These are phyloP conservation scores for Drosophila picticornis DNA, from an alignment of 2,888 invertebrate species.

Conservation along the genomic window DNA sequence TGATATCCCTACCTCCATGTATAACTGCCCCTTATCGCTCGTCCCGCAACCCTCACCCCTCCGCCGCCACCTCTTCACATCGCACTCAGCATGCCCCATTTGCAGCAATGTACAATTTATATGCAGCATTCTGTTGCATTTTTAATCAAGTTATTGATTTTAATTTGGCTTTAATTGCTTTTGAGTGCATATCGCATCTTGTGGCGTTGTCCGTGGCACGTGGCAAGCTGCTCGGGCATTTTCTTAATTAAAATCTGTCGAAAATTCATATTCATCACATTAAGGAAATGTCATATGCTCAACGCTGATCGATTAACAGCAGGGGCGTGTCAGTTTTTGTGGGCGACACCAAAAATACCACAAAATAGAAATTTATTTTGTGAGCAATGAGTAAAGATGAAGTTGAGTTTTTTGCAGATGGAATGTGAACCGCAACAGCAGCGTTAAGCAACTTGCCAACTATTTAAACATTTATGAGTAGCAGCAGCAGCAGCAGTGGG, in stretches of 20 bases:
- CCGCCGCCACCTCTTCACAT: not conserved
- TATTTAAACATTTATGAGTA: constrained; percentile 75
- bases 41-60: not conserved
- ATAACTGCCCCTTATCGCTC: not conserved
- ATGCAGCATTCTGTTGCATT: constrained; percentile 41
- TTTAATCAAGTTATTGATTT: constrained; percentile 77
- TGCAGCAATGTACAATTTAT: constrained; percentile 9
- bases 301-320: constrained; percentile 34
- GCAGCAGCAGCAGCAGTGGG: constrained; percentile 28
- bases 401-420: constrained; percentile 9
- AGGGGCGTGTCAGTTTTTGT: not conserved
- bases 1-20: constrained; percentile 41
- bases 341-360: constrained; percentile 19
- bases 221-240: constrained; percentile 37
- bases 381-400: constrained; percentile 15
- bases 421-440: constrained; percentile 38
- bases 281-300: constrained; percentile 35
- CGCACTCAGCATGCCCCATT: not conserved
- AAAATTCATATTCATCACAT: constrained; percentile 29
- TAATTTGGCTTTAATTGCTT: constrained; percentile 77
- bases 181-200: constrained; percentile 68
- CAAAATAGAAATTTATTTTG: constrained; percentile 53
- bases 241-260: constrained; percentile 72
- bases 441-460: constrained; percentile 57
- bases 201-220: constrained; percentile 14